Evolutionary conservation across 2,888 invertebrate species (phyloP), one percentile per base, ranked within the genome.

Genomic region (Abscondita cerata): DNA sequence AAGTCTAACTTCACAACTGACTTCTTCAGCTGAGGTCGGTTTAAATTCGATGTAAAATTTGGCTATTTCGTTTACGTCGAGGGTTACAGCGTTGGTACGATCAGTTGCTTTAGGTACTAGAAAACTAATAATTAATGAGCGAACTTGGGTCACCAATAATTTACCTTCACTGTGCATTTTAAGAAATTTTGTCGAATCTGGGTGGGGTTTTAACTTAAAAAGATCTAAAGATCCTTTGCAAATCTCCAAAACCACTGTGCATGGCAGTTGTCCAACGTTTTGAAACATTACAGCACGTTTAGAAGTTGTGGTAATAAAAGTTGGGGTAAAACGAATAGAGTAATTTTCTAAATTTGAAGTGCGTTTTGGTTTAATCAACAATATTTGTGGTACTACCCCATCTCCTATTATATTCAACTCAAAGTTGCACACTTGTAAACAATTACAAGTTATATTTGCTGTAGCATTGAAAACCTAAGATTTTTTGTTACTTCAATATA

Each of bases 301-400:
- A 11, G 33, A 62, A 15, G 20, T 56, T 52, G 74, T 68, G 1
- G 74, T 73, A 9, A 80, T 58, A 16, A 79, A 72, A 19, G 76
- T 76, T 6, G 80, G 78, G 15, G 73, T 72, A 62, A 81, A 82
- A 46, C 71, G 70, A 8, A 82, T 68, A n/a, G 61, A 52, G 9
- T 67, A 68, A 36, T 60, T 62, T 41, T 71, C 72, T 1, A 69
- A 67, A 18, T 52, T 63, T 12, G 65, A 65, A 20, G 68, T 65
- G 11, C 70, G 51, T 15, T 52, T 34, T 0, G 83, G 81, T 18
- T 81, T 72, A 2, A 78, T 52, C 15, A 83, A 58, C 12, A 64
- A 59, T 34, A 83, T 73, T 73, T 80, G 78, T n/a, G 83, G 83
- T 6, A 83, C 73, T 53, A 77, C 78, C 33, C 81, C 78, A 65